phyloP scores from a whole-genome alignment of 2,888 invertebrate genomes.

The Teinopalpus imperialis region DNA sequence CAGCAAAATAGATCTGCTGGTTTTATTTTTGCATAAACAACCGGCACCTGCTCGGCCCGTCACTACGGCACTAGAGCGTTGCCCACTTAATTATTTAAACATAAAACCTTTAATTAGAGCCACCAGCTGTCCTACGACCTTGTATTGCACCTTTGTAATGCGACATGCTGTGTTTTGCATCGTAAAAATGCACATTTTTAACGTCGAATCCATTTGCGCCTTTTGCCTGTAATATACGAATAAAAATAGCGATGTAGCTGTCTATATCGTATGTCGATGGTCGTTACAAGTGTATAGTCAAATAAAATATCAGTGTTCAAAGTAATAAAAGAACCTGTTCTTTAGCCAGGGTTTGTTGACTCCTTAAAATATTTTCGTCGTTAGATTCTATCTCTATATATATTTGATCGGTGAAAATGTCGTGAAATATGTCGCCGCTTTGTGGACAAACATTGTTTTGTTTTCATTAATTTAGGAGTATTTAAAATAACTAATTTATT shows the following conservation, averaged over 20 bases:
- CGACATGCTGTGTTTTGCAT: constrained; percentile 69
- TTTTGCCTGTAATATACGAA: constrained; percentile 26
- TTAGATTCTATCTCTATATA: constrained; percentile 45
- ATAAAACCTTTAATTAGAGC: constrained; percentile 79
- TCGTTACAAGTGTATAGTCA: constrained; percentile 47
- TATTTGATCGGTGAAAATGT: constrained; percentile 29
- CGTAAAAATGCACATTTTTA: constrained; percentile 65
- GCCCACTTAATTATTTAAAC: constrained; percentile 77
- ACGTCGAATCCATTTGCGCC: constrained; percentile 47
- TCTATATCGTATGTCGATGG: constrained; percentile 31
- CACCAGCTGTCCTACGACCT: constrained; percentile 69
- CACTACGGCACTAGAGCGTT: constrained; percentile 42
- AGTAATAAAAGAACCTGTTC: constrained; percentile 72
- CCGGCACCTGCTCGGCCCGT: constrained; percentile 55
- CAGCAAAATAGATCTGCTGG: too few species aligned
- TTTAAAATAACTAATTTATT: too few species aligned
- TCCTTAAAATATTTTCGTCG: constrained; percentile 62
- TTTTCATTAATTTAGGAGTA: background rate
- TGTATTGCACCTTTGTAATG: constrained; percentile 73
- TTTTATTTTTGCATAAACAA: constrained; percentile 72
- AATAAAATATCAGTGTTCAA: constrained; percentile 70
- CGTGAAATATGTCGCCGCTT: constrained; percentile 17
- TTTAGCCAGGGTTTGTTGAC: constrained; percentile 70
- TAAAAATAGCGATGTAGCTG: constrained; percentile 28
- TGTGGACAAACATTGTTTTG: background rate